Percentiles rank a stretch among this genome's conserved stretches.
Evolutionary conservation across 2,888 invertebrate genomes (phyloP).

Genomic region (Zygaena filipendulae): DNA sequence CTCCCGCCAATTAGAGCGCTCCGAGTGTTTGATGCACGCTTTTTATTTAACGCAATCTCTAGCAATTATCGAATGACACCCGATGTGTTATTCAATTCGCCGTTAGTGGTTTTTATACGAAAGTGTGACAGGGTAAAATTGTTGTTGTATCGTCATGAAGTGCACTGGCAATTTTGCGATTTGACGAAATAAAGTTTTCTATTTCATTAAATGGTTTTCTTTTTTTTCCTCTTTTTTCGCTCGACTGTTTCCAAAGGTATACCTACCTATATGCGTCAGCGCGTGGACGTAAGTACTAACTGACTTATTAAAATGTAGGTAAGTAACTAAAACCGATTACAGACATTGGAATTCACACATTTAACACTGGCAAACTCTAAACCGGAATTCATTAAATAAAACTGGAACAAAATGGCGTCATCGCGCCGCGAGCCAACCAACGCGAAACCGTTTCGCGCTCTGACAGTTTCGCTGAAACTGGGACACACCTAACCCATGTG

Average conservation of each 20-base stretch:
- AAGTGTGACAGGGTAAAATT: slow-evolving; percentile 27
- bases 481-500: slow-evolving; percentile 41
- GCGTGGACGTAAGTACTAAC: too few species aligned
- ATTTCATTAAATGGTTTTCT: too few species aligned
- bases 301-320: too few species aligned
- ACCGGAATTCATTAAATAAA: slow-evolving; percentile 48
- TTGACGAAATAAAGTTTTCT: too few species aligned
- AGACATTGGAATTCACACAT: too few species aligned
- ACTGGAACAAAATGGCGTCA: slow-evolving; percentile 44
- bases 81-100: slow-evolving; percentile 29
- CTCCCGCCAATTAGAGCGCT: slow-evolving; percentile 63
- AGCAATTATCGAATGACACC: slow-evolving; percentile 60
- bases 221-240: too few species aligned
- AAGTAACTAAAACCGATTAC: too few species aligned
- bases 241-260: too few species aligned
- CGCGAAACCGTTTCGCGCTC: slow-evolving; percentile 44
- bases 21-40: slow-evolving; percentile 59
- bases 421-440: slow-evolving; percentile 29
- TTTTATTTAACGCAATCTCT: slow-evolving; percentile 61
- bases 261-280: too few species aligned
- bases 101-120: slow-evolving; percentile 36
- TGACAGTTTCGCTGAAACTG: slow-evolving; percentile 42
- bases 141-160: slow-evolving; percentile 23
- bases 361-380: too few species aligned
- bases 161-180: too few species aligned